A percentile compares a stretch with the other conserved stretches of the same genome.
Conservation (phyloP, 2,797 vertebrate genomes). For the Malacoctenus gilli region DNA sequence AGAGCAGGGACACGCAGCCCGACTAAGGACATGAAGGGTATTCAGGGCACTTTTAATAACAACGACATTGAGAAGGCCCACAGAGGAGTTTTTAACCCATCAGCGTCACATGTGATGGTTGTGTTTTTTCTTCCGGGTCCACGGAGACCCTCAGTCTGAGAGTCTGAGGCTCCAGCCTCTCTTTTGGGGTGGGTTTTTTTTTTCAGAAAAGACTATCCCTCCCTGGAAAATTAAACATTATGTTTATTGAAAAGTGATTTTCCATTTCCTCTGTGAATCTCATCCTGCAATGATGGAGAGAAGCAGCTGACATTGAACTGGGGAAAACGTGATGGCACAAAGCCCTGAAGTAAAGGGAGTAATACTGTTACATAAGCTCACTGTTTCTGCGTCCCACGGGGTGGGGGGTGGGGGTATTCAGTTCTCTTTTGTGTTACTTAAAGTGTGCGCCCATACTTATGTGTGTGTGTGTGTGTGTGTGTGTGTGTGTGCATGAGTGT, state of each 20-base stretch:
- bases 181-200: neutral
- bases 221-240: neutral
- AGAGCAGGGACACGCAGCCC: too few species aligned
- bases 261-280: constrained; percentile 19
- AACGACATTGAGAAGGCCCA: too few species aligned
- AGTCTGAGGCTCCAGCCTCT: constrained; percentile 2
- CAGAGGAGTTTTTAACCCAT: constrained; percentile 45
- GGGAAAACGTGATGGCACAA: constrained; percentile 37
- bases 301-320: constrained; percentile 47
- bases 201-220: neutral
- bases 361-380: constrained; percentile 58
- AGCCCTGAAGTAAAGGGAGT: constrained; percentile 44
- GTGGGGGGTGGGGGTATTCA: too few species aligned
- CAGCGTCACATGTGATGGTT: constrained; percentile 13
- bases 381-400: constrained; percentile 21
- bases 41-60: too few species aligned
- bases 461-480: constrained; percentile 13
- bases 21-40: too few species aligned
- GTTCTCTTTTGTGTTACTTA: constrained; percentile 46
- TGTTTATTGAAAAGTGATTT: constrained; percentile 4
- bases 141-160: constrained; percentile 5
- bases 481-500: too few species aligned
- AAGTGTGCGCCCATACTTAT: constrained; percentile 27
- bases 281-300: constrained; percentile 14
- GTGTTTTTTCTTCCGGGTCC: constrained; percentile 4